phyloP scores from a whole-genome alignment of 2,888 invertebrate genomes.

The Melolontha melolontha region DNA sequence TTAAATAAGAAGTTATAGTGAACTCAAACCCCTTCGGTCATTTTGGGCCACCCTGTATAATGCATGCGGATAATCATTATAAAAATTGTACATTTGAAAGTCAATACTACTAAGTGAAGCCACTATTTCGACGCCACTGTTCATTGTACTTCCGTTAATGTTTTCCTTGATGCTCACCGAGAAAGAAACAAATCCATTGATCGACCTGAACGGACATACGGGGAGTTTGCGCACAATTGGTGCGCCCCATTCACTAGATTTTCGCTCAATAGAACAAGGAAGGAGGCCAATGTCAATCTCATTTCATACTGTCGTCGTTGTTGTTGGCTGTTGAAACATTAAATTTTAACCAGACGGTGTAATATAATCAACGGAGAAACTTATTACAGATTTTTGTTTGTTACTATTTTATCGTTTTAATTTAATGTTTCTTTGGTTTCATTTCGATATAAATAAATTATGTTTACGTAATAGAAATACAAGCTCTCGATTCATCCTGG shows the following conservation, averaged over 20 bases:
- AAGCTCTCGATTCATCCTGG: not conserved
- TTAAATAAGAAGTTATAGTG: no score
- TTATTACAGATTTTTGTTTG: not conserved
- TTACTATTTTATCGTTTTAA: not conserved
- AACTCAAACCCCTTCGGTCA: no score
- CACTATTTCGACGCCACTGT: slow-evolving; percentile 1
- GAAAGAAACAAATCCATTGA: slow-evolving; percentile 49
- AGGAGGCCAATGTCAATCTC: slow-evolving; percentile 49
- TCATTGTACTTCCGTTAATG: slow-evolving; percentile 5
- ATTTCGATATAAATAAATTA: slow-evolving; percentile 1
- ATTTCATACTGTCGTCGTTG: slow-evolving; percentile 33
- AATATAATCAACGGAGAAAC: slow-evolving; percentile 10
- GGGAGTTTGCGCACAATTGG: slow-evolving; percentile 46
- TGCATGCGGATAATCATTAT: no score
- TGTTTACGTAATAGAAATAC: slow-evolving; percentile 1
- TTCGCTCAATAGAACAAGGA: slow-evolving; percentile 42
- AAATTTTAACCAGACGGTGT: slow-evolving; percentile 13
- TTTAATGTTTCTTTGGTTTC: slow-evolving; percentile 6
- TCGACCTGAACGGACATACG: slow-evolving; percentile 41
- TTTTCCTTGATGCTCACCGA: slow-evolving; percentile 38
- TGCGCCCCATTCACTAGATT: slow-evolving; percentile 48
- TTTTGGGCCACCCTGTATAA: no score
- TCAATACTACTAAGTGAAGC: no score
- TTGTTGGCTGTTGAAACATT: slow-evolving; percentile 20
- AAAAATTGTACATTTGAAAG: no score